These are phyloP conservation scores for Trissoscelio sp. DNA, from an alignment of 2,888 invertebrate genomes.

Conservation along the genomic window DNA sequence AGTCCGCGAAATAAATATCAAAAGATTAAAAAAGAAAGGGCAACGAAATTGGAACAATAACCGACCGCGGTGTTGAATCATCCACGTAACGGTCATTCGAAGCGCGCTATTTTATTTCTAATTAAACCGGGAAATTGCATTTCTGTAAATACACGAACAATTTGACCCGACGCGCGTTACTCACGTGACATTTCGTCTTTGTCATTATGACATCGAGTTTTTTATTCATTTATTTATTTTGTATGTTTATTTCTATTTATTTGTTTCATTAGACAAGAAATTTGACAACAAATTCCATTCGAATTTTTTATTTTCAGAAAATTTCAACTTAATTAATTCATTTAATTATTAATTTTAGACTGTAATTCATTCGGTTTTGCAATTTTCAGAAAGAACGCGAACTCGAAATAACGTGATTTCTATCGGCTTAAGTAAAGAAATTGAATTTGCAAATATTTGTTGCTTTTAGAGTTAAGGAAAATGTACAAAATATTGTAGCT, in stretches of 20 bases:
- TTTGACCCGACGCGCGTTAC: slow-evolving; percentile 13
- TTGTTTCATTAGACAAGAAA: no score
- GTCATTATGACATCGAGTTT: slow-evolving; percentile 24
- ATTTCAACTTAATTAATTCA: no score
- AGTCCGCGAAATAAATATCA: slow-evolving; percentile 51
- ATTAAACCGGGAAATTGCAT: slow-evolving; percentile 40
- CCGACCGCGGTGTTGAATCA: slow-evolving; percentile 24
- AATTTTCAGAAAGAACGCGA: slow-evolving; percentile 7
- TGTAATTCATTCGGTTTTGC: background rate
- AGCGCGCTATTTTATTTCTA: slow-evolving; percentile 35
- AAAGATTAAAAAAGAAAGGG: slow-evolving; percentile 48
- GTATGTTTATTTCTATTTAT: background rate
- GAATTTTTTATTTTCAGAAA: no score
- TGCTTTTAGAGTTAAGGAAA: background rate
- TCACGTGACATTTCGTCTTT: slow-evolving; percentile 22
- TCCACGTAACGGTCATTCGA: slow-evolving; percentile 29
- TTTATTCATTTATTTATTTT: slow-evolving; percentile 34
- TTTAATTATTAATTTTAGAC: no score
- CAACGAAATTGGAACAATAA: slow-evolving; percentile 47
- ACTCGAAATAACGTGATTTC: background rate
- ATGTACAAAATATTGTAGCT: background rate
- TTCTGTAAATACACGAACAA: slow-evolving; percentile 11
- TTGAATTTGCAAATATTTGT: slow-evolving; percentile 28
- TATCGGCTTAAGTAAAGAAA: slow-evolving; percentile 12
- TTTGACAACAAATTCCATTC: no score